Evolutionary conservation across 2,113 vertebrate species (phyloP).

Genomic region (Clarias batrachus): DNA sequence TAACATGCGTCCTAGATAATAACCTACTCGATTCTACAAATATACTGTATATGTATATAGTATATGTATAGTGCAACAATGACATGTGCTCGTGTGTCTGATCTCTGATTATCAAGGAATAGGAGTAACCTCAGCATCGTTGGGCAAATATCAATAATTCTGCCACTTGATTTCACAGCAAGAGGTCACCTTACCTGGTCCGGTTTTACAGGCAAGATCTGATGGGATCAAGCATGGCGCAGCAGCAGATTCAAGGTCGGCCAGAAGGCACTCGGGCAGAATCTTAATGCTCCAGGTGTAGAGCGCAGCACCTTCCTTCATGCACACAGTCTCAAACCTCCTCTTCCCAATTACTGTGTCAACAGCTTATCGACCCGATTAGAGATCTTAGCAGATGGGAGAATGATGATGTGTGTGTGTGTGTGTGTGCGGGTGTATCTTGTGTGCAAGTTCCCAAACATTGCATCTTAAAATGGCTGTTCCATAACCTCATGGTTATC

Average conservation of each 20-base stretch:
- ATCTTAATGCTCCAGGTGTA: slow-evolving; percentile 50
- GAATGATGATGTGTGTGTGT: not conserved
- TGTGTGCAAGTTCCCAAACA: not conserved
- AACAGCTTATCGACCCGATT: slow-evolving; percentile 33
- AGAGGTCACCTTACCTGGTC: slow-evolving; percentile 46
- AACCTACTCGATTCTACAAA: slow-evolving; percentile 26
- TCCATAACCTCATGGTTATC: not conserved
- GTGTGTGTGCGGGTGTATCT: not conserved
- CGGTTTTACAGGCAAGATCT: slow-evolving; percentile 48
- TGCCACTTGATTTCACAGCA: slow-evolving; percentile 52
- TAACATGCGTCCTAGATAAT: slow-evolving; percentile 23
- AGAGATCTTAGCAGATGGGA: not conserved
- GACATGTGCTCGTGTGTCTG: slow-evolving; percentile 39
- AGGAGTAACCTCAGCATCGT: slow-evolving; percentile 52
- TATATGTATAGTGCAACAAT: slow-evolving; percentile 15
- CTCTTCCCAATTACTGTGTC: slow-evolving; percentile 25
- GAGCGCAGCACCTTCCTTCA: slow-evolving; percentile 17
- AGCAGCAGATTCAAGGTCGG: slow-evolving; percentile 54
- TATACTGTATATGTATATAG: not conserved
- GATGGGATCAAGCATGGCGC: slow-evolving; percentile 50
- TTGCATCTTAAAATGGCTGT: not conserved
- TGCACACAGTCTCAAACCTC: slow-evolving; percentile 15
- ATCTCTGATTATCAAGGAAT: slow-evolving; percentile 43
- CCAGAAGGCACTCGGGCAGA: slow-evolving; percentile 46
- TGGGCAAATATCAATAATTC: slow-evolving; percentile 59